These are phyloP conservation scores for Sander vitreus DNA, from an alignment of 2,113 vertebrate species.

Conservation along the genomic window DNA sequence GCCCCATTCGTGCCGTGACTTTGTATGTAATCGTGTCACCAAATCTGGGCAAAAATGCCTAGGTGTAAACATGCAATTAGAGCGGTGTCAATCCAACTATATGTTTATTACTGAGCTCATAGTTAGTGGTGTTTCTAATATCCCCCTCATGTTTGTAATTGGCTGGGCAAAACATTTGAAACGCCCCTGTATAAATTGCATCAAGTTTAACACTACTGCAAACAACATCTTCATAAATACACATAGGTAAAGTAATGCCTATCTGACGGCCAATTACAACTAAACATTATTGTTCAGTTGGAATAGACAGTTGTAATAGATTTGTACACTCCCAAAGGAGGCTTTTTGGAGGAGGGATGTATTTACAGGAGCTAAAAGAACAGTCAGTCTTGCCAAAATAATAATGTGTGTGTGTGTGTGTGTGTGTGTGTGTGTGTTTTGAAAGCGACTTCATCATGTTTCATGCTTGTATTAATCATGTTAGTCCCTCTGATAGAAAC, in stretches of 20 bases:
- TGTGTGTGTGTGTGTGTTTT: not conserved
- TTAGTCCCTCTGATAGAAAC: conserved; percentile 30
- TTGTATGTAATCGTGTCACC: too few relatives aligned
- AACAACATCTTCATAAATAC: not conserved
- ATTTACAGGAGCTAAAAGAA: conserved; percentile 45
- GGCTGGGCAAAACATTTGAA: not conserved
- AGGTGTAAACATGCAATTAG: too few relatives aligned
- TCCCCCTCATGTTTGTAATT: not conserved
- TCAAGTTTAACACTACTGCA: not conserved
- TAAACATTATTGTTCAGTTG: not conserved
- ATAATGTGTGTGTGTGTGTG: conserved; percentile 18
- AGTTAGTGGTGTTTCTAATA: not conserved
- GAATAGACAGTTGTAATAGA: too few relatives aligned
- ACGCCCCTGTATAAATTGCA: not conserved
- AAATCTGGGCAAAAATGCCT: too few relatives aligned
- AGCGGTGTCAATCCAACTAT: not conserved
- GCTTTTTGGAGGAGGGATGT: conserved; percentile 12
- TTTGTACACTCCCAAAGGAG: conserved; percentile 17
- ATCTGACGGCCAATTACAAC: not conserved
- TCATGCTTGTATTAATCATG: conserved; percentile 42
- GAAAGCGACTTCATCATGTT: conserved; percentile 13
- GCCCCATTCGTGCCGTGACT: too few relatives aligned
- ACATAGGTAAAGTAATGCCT: not conserved
- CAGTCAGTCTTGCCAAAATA: conserved; percentile 29
- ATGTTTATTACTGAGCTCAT: not conserved